Conservation (phyloP, 2,113 vertebrate genomes). For the Dipodomys spectabilis region DNA sequence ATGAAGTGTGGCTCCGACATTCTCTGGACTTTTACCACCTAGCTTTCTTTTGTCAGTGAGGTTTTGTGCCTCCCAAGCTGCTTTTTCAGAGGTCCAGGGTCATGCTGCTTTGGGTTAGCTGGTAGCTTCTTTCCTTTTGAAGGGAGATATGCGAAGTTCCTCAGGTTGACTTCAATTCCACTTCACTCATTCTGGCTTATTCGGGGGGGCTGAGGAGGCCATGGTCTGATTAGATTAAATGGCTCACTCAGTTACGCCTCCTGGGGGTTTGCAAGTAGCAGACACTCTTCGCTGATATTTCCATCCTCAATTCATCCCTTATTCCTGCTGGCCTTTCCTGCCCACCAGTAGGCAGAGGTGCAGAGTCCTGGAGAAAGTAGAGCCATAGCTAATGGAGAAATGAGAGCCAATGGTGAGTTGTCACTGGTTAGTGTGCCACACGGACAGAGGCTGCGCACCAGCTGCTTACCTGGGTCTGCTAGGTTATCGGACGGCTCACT, state of each 20-base stretch:
- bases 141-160: not conserved
- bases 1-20: rapidly evolving
- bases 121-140: not conserved
- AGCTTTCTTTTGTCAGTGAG: not conserved
- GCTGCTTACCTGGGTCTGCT: not conserved
- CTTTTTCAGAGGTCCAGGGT: not conserved
- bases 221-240: not conserved
- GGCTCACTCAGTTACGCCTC: not conserved
- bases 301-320: rapidly evolving
- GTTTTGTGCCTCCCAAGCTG: not conserved
- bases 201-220: not conserved
- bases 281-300: not conserved
- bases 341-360: too few species aligned
- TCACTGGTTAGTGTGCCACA: too few species aligned
- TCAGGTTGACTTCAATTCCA: not conserved
- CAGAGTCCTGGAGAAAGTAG: not conserved
- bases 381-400: not conserved
- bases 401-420: rapidly evolving
- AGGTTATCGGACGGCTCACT: not conserved
- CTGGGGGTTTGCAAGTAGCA: not conserved
- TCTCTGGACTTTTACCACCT: not conserved
- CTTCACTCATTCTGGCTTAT: not conserved
- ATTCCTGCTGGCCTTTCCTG: not conserved
- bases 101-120: too few species aligned
- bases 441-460: not conserved